These are phyloP conservation scores for Apis mellifera DNA, from an alignment of 1,140 invertebrate species.

Conservation along the genomic window Amel_HAv3.1 CM009932.2:7571001-7571500, in stretches of 20 bases:
- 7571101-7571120: not conserved
- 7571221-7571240: not conserved
- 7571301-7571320: conserved; percentile 4
- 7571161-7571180: not conserved
- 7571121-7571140: not conserved
- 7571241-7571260: not conserved
- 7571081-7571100: not conserved
- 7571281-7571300: conserved; percentile 39
- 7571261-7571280: not conserved
- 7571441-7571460: conserved; percentile 65
- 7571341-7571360: conserved; percentile 1
- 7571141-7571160: not conserved
- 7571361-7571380: conserved; percentile 54
- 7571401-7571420: conserved; percentile 51
- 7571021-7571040: not conserved
- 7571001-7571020: too few relatives aligned
- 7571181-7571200: not conserved
- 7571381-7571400: conserved; percentile 43
- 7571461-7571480: conserved; percentile 22
- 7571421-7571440: conserved; percentile 56
- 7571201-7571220: not conserved
- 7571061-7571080: too few relatives aligned
- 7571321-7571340: not conserved
- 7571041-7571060: not conserved
- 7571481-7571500: conserved; percentile 51